phyloP scores from a whole-genome alignment of 2,113 vertebrate genomes.

The Gnathonemus echidnorhynchus region DNA sequence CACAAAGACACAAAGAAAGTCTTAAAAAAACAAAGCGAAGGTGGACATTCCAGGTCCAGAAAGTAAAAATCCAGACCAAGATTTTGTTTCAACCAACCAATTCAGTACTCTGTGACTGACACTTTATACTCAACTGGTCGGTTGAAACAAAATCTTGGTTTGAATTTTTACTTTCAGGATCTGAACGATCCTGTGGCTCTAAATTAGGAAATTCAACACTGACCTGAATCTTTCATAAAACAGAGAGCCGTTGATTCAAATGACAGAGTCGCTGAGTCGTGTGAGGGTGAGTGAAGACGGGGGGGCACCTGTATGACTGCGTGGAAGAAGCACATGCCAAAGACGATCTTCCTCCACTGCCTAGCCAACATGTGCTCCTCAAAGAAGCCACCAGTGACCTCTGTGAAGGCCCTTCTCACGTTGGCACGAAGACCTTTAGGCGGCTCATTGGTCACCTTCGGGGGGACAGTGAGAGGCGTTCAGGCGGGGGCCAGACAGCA shows the following conservation, averaged over 20 bases:
- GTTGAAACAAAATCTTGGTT: background rate
- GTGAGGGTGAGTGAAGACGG: background rate
- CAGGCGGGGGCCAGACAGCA: background rate
- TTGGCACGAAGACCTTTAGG: slow-evolving; percentile 71
- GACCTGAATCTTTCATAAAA: background rate
- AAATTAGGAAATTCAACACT: background rate
- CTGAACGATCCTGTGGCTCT: background rate
- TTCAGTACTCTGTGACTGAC: background rate
- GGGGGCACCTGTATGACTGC: slow-evolving; percentile 62
- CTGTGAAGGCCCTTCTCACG: slow-evolving; percentile 63
- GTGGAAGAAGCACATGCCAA: slow-evolving; percentile 69
- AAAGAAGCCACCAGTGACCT: slow-evolving; percentile 64
- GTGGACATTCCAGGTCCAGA: background rate
- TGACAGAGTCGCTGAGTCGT: background rate
- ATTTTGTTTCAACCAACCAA: background rate
- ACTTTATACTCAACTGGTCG: background rate
- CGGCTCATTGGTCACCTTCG: slow-evolving; percentile 70
- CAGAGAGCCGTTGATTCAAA: background rate
- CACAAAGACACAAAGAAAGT: background rate
- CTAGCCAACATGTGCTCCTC: slow-evolving; percentile 62
- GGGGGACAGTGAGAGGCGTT: background rate
- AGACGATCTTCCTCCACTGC: slow-evolving; percentile 68
- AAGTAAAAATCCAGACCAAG: background rate
- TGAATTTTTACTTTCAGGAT: background rate
- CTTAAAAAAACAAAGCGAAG: background rate